A percentile compares a stretch with the other conserved stretches of the same genome.
Evolutionary conservation across 2,797 vertebrate genomes (phyloP).

Genomic region (Sebastes flavidus): DNA sequence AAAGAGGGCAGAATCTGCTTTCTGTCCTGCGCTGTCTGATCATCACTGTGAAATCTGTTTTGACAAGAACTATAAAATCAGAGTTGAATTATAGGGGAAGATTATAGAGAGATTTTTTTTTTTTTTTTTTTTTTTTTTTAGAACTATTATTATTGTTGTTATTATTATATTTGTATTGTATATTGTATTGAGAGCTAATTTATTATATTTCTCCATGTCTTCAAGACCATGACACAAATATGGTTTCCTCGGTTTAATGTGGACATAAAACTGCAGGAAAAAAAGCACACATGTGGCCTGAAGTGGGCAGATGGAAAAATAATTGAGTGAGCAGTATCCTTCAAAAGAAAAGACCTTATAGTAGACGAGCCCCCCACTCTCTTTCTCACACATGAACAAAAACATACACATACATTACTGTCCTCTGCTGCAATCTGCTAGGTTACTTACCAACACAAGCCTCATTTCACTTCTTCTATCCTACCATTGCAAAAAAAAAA

Average conservation of each 20-base stretch:
- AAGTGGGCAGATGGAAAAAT: slow-evolving; percentile 78
- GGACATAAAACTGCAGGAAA: slow-evolving; percentile 65
- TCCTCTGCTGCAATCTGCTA: slow-evolving; percentile 68
- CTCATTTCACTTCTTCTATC: slow-evolving; percentile 66
- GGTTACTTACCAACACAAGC: slow-evolving; percentile 70
- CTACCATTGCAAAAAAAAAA: slow-evolving; percentile 59
- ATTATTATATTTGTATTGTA: slow-evolving; percentile 22
- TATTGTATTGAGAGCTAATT: slow-evolving; percentile 8
- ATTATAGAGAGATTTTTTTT: not conserved
- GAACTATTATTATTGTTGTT: not conserved
- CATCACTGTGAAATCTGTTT: slow-evolving; percentile 54
- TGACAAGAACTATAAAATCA: slow-evolving; percentile 43
- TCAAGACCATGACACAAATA: slow-evolving; percentile 63
- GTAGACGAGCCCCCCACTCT: slow-evolving; percentile 24
- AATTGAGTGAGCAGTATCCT: slow-evolving; percentile 65
- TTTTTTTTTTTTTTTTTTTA: not conserved
- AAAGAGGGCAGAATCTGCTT: slow-evolving; percentile 77
- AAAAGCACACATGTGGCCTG: slow-evolving; percentile 56
- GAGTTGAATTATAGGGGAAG: not conserved
- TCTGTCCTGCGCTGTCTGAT: slow-evolving; percentile 57
- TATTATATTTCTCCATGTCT: slow-evolving; percentile 60
- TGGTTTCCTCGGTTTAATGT: slow-evolving; percentile 68
- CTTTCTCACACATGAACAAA: slow-evolving; percentile 12
- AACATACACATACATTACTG: slow-evolving; percentile 52
- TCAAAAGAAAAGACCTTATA: slow-evolving; percentile 59